A percentile compares a stretch with the other conserved stretches of the same genome.
phyloP scores from a whole-genome alignment of 2,888 invertebrate species.

The Amiota communis region DNA sequence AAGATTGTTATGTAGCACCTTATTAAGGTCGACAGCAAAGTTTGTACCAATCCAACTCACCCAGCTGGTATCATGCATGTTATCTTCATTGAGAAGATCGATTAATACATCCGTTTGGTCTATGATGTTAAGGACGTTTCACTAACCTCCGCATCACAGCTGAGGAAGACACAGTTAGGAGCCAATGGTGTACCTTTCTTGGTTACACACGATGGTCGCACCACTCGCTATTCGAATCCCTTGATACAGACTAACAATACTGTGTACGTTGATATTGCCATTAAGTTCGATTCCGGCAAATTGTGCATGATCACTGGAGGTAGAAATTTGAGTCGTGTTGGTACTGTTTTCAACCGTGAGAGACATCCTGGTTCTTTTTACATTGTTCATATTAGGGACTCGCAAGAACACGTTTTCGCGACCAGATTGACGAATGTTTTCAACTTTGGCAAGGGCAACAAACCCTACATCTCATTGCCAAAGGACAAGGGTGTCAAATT shows the following conservation, averaged over 20 bases:
- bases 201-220: constrained; percentile 97
- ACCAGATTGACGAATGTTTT: constrained; percentile 98
- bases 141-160: constrained; percentile 96
- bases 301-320: constrained; percentile 99
- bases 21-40: constrained; percentile 98
- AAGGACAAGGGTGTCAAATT: constrained; percentile 97
- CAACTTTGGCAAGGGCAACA: constrained; percentile 98
- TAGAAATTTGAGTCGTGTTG: constrained; percentile 99
- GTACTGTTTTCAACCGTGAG: constrained; percentile 96
- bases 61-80: constrained; percentile 99
- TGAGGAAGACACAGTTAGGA: constrained; percentile 93
- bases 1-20: constrained; percentile 98
- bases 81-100: constrained; percentile 97
- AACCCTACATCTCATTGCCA: constrained; percentile 97
- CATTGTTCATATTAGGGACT: constrained; percentile 98
- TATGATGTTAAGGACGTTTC: constrained; percentile 99
- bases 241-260: constrained; percentile 97
- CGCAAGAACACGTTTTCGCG: constrained; percentile 97
- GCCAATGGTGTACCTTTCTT: constrained; percentile 96
- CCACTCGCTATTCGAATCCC: constrained; percentile 98
- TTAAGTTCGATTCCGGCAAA: constrained; percentile 96
- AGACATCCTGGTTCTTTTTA: constrained; percentile 99
- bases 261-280: constrained; percentile 95
- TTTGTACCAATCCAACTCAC: constrained; percentile 96
- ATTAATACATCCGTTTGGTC: constrained; percentile 96